Base-by-base conservation (phyloP, 2,797 vertebrate genomes). In the Columba guinea region DNA sequence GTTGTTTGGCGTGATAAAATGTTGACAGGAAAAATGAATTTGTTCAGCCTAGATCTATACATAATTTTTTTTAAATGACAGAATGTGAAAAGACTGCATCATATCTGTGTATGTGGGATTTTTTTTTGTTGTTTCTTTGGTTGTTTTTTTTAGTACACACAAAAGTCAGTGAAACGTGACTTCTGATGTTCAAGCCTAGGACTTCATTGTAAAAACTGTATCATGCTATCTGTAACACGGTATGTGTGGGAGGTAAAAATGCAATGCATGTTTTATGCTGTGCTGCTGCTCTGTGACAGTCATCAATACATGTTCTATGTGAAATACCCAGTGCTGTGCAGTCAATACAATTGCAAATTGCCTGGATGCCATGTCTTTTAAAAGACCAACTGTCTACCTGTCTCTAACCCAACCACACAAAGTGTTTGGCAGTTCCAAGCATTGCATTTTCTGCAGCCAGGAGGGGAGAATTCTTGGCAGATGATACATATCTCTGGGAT, bases 381-480 rank as follows among this genome's bases (percentile, higher is more conserved):
- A 0, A 81, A 90, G 69, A 71, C 52, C 13, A 6, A 23, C 35
- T 49, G 32, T 15, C 58, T 73, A 34, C 41, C n/a, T 56, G 49
- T 60, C 65, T 62, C 37, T 44, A 77, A 64, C 11, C 8, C 34
- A 63, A 23, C 15, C 48, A 71, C 53, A 65, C 30, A 23, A 83
- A 76, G 51, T 1, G 0, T 53, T 35, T 71, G 62, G 59, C 0
- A 0, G 52, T 74, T 83, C 81, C 60, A 89, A 75, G 55, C 41
- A 71, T 5, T 53, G n/a, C 18, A 28, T 75, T 59, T 91, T 62
- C 48, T 1, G 1, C 32, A 84, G 51, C 37, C 76, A 81, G 56
- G 39, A 89, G 52, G 15, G 69, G 10, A 55, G 17, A 91, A 81
- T 90, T 88, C 65, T 88, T 94, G 76, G 62, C 51, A 84, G 51